Evolutionary conservation across 92 coral and sea anemone genomes (phyloP), one percentile per base, ranked within the genome.

Genomic region (Epizoanthus illoricatus): DNA sequence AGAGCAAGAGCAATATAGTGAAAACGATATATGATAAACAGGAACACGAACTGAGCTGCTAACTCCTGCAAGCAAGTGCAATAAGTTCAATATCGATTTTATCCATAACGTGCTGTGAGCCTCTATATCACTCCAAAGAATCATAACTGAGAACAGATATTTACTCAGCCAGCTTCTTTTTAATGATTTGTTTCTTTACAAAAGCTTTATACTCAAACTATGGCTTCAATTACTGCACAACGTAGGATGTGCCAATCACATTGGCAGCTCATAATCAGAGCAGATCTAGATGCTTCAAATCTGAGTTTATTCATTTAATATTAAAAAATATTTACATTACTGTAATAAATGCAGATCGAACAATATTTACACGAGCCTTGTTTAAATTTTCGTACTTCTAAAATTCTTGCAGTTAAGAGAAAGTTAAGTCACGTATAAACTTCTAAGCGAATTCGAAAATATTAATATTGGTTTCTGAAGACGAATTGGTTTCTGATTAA

Each of bases 281-380:
- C 60, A 61, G 62, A 75, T 24, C 36, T 28, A 28, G 36, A 28
- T 21, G 41, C 47, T 73, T 15, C 52, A 58, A 40, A 10, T 4
- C 20, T 59, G 19, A 61, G 42, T 78, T 45, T 40, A 52, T 52
- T 52, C 56, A 49, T 79, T 73, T 79, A 72, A 65, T 60, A 13
- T 80, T 92, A 92, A 81, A 92, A 92, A 92, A 84, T 92, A 89
- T 92, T 87, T 92, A 92, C 95, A 92, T 20, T 63, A 87, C 89
- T 76, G 59, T 60, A 21, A 68, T 75, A 8, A 21, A 40, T 75
- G 16, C 57, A 75, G 24, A 13, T 75, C 39, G 56, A 56, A 8
- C 60, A 61, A 62, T 36, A 56, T 41, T 24, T 13, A 75, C 24
- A 75, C 40, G 62, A 23, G 9, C 33, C 33, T 57, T 23, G 62